phyloP scores from a whole-genome alignment of 2,888 invertebrate genomes.

The Melieria picta region DNA sequence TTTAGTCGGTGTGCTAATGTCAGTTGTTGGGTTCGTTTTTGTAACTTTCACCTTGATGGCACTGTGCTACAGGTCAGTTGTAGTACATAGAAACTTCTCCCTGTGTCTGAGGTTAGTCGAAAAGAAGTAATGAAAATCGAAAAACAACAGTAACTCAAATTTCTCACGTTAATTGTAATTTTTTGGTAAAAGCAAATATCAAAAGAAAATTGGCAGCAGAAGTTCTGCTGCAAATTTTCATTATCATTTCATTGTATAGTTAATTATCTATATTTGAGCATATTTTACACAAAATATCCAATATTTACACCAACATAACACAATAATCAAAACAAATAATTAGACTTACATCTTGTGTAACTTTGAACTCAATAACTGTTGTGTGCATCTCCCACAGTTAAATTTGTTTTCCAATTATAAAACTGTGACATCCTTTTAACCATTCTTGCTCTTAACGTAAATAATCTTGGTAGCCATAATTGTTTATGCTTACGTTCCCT shows the following conservation, averaged over 20 bases:
- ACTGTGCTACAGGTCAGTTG: slow-evolving; percentile 99
- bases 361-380: too few species aligned
- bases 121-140: slow-evolving; percentile 74
- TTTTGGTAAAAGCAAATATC: slow-evolving; percentile 41
- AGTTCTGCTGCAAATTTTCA: slow-evolving; percentile 39
- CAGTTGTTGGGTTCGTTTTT: slow-evolving; percentile 99
- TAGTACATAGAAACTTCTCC: slow-evolving; percentile 98
- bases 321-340: too few species aligned
- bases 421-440: too few species aligned
- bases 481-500: too few species aligned
- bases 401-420: too few species aligned
- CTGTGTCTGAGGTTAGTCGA: slow-evolving; percentile 98
- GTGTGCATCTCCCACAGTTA: too few species aligned
- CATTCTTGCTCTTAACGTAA: too few species aligned
- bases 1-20: slow-evolving; percentile 97
- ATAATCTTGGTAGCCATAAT: too few species aligned
- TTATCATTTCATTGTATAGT: slow-evolving; percentile 34
- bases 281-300: too few species aligned
- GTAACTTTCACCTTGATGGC: slow-evolving; percentile 98
- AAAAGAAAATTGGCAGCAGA: slow-evolving; percentile 33
- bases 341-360: too few species aligned
- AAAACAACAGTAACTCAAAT: slow-evolving; percentile 52
- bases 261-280: slow-evolving; percentile 15
- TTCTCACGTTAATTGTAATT: background rate
- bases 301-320: too few species aligned